A percentile compares a stretch with the other conserved stretches of the same genome.
Conservation (phyloP, 1,140 invertebrate genomes). For the Cyrtorhinus lividipennis region DNA sequence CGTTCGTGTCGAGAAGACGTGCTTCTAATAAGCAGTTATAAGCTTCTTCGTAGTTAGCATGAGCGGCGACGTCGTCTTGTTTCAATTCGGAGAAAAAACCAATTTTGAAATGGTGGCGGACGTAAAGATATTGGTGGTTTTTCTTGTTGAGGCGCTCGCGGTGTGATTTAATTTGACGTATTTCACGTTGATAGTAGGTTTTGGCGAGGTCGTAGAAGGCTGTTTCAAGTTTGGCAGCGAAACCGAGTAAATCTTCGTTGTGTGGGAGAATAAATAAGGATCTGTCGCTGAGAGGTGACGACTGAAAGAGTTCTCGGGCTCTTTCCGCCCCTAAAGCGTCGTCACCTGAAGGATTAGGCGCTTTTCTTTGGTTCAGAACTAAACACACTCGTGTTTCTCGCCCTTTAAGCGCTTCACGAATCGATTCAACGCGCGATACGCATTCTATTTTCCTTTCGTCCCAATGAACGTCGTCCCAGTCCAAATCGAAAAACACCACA, state of each 20-base stretch:
- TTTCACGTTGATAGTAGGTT: constrained; percentile 79
- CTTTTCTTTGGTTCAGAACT: constrained; percentile 71
- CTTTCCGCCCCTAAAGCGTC: constrained; percentile 75
- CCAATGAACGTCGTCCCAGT: constrained; percentile 92
- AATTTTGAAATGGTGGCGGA: constrained; percentile 93
- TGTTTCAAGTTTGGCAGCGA: constrained; percentile 63
- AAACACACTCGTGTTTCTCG: constrained; percentile 74
- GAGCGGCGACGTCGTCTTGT: constrained; percentile 56
- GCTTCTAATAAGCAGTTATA: constrained; percentile 80
- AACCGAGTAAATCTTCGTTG: constrained; percentile 67
- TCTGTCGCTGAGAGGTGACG: constrained; percentile 84
- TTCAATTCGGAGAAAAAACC: constrained; percentile 45
- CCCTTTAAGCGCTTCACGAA: constrained; percentile 51
- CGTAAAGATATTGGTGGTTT: constrained; percentile 79
- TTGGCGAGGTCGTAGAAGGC: constrained; percentile 87
- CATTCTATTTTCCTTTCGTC: constrained; percentile 89
- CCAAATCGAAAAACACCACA: constrained; percentile 89
- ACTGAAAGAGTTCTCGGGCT: constrained; percentile 71
- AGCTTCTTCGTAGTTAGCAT: constrained; percentile 80
- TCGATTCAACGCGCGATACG: constrained; percentile 62
- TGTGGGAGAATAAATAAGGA: constrained; percentile 78
- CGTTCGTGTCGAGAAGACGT: constrained; percentile 73
- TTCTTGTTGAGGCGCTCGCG: constrained; percentile 83
- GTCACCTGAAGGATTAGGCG: constrained; percentile 49
- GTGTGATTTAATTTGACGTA: constrained; percentile 74